These are phyloP conservation scores for Lagopus leucura DNA, from an alignment of 2,113 vertebrate genomes.

Conservation along the genomic window DNA sequence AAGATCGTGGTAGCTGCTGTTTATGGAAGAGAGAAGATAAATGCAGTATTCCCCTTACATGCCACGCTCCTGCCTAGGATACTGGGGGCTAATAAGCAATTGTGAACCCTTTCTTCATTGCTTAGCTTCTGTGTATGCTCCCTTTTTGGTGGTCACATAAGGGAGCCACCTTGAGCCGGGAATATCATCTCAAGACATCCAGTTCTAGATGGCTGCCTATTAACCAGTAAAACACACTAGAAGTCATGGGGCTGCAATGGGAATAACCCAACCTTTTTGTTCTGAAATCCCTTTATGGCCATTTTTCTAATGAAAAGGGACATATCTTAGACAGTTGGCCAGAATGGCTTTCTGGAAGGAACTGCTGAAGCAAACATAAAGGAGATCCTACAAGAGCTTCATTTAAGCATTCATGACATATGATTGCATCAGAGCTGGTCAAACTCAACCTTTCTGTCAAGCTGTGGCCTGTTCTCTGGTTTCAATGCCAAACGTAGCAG, in stretches of 20 bases:
- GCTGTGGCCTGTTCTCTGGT: background rate
- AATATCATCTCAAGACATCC: background rate
- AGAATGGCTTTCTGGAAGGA: constrained; percentile 1
- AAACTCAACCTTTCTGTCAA: background rate
- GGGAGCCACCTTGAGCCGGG: constrained; percentile 8
- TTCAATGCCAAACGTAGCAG: constrained; percentile 44
- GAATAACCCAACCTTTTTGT: constrained; percentile 14
- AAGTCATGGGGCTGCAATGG: constrained; percentile 15
- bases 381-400: constrained; percentile 9
- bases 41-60: background rate
- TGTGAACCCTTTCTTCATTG: constrained; percentile 68
- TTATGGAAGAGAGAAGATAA: background rate
- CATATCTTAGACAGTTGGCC: background rate
- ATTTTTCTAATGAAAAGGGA: background rate
- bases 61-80: constrained; percentile 30
- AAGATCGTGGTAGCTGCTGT: background rate
- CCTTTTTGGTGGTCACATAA: constrained; percentile 49
- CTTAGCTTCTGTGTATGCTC: constrained; percentile 70
- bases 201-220: constrained; percentile 18
- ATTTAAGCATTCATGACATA: background rate
- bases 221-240: constrained; percentile 23
- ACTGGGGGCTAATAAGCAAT: constrained; percentile 58
- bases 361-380: background rate
- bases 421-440: background rate
- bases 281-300: constrained; percentile 36